phyloP scores from a whole-genome alignment of 30 jellyfish, hydroid and myxozoan genomes.

The Pseudorhiza aurosa region DNA sequence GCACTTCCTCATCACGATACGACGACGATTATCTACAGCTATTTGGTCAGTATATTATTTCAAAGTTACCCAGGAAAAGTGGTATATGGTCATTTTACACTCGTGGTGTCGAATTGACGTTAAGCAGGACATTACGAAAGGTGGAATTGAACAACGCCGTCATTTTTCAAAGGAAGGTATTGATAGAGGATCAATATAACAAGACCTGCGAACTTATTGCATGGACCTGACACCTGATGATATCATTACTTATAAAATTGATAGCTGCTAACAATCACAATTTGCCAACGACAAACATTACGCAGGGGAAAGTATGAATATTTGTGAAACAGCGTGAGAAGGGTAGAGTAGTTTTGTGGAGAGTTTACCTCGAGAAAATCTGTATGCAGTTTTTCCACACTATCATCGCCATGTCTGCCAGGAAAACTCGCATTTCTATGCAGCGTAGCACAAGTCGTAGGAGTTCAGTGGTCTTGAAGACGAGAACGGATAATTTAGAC shows the following conservation, averaged over 20 bases:
- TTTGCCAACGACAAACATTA: slow-evolving; percentile 26
- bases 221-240: neutral
- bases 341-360: neutral
- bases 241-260: neutral
- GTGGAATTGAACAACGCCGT: too few relatives aligned
- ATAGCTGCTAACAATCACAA: neutral
- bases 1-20: too few relatives aligned
- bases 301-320: neutral
- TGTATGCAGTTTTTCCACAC: neutral
- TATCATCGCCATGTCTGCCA: slow-evolving; percentile 1
- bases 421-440: slow-evolving; percentile 6
- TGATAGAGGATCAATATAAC: neutral
- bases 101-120: too few relatives aligned
- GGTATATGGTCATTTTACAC: too few relatives aligned
- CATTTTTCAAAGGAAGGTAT: too few relatives aligned
- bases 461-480: slow-evolving; percentile 17
- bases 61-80: too few relatives aligned
- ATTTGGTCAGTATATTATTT: too few relatives aligned
- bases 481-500: slow-evolving; percentile 44
- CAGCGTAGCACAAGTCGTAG: slow-evolving; percentile 45
- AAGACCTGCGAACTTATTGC: neutral
- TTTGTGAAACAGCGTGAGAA: slow-evolving; percentile 41
- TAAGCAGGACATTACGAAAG: too few relatives aligned
- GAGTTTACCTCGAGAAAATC: neutral
- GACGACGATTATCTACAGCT: too few relatives aligned